phyloP scores from a whole-genome alignment of 64 coral and sea anemone species.

The Dendrophyllia cribrosa region DNA sequence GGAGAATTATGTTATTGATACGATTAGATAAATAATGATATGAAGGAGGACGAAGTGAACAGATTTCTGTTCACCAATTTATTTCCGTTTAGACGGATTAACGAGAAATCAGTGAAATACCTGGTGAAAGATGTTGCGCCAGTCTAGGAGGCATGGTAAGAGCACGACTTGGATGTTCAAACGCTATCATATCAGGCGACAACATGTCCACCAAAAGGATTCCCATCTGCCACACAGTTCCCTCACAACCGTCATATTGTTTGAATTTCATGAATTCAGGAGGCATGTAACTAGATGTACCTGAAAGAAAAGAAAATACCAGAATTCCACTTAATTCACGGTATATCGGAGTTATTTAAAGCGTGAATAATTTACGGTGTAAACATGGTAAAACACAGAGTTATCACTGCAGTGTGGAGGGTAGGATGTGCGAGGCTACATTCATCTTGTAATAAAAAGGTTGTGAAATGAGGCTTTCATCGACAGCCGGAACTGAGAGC shows the following conservation, averaged over 20 bases:
- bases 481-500: no score
- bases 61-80: not conserved
- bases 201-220: conserved; percentile 32
- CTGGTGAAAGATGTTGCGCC: not conserved
- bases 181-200: not conserved
- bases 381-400: no score
- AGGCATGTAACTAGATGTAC: conserved; percentile 8
- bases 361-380: no score
- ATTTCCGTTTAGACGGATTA: not conserved
- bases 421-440: no score
- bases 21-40: no score
- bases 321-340: no score
- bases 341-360: no score
- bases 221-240: conserved; percentile 26
- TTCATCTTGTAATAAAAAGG: no score
- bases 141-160: not conserved
- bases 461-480: no score
- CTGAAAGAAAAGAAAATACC: not conserved
- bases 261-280: not conserved
- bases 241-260: conserved; percentile 19
- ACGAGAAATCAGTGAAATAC: not conserved
- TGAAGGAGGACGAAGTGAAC: no score
- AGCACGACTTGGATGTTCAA: not conserved
- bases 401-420: no score
- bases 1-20: no score